Base-by-base conservation (phyloP, 37 sponge, comb jelly and placozoan species). In the Halichondria panicea region DNA sequence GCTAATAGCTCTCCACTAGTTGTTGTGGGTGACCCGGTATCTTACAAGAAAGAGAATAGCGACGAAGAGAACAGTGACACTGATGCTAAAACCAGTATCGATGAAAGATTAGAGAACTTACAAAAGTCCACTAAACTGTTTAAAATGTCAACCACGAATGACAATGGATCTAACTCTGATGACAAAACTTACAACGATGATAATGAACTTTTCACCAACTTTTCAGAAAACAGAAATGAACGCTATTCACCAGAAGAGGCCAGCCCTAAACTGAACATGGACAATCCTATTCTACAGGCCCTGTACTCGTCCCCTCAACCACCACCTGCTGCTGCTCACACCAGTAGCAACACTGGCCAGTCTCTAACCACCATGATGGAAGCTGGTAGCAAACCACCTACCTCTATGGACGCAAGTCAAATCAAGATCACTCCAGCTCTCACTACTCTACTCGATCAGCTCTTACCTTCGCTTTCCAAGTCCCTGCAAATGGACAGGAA, bases 391-490 rank as follows among this genome's bases (percentile, higher is more conserved):
- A 33, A 4, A 11, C 4, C 11, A 43, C 52, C 63, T 25, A 33
- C 44, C 7, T 48, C 44, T 25, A 9, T 54, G 53, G 55, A 55
- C 36, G 32, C 28, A 4, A 72, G 56, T 9, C 44, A 86, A 30
- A 79, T 86, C 60, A 67, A 72, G 40, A 79, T 86, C 63, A 86
- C 86, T 22, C 79, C 86, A 1, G 58, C 69, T 0, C 75, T 86
- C 41, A 86, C 80, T 4, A 66, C 43, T 24, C 56, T 86, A 0
- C 86, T 86, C 3, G 80, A 68, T 55, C 50, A 86, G 60, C 72
- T 86, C n/a, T 79, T 86, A 18, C 86, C 86, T 7, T 69, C 79
- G 62, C 73, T 86, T n/a, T 79, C 86, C 1, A 71, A 86, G 63
- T 33, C 67, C 31, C 69, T 79, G 39, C 57, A 46, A 24, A 18